Base-by-base conservation (phyloP, 2,888 invertebrate genomes). In the Cynaeus angustus region DNA sequence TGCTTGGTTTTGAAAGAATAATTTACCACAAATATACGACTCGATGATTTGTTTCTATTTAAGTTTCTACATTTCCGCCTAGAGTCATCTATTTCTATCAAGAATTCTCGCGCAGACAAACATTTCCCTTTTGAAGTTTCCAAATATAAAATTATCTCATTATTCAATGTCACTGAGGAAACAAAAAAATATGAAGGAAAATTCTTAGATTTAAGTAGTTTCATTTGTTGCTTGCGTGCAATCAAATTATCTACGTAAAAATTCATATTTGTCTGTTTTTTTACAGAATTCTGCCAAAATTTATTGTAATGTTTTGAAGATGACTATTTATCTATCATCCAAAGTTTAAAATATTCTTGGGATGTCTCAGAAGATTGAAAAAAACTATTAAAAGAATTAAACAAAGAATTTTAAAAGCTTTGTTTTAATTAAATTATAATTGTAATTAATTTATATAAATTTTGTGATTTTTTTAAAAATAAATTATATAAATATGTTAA, bases 121-220 rank as follows among this genome's bases (percentile, higher is more conserved):
- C 48, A 56, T 28, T 66, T 66, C 56, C 56, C 56, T 56, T 66
- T 66, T 66, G 66, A 66, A 37, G 56, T 56, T 33, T 55, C 66
- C 48, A 66, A 56, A 56, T 37, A 53, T 66, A 66, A 66, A 55
- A 48, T 56, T 38, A 46, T 16, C 52, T 38, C 38, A 66, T 56
- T 30, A 56, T 46, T 66, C 66, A 66, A 28, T 48, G 66, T 66
- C 66, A 13, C 1, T 7, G 33, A n/a, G 6, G n/a, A n/a, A 33
- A 33, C 10, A 3, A 48, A 46, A 38, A 48, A 48, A 37, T 10
- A 45, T n/a, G 26, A 28, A 26, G 21, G 2, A 16, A 37, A 55
- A 55, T 9, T 16, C 3, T 10, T n/a, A 55, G 58, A 43, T 43
- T 58, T 58, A 58, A 58, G 41, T 58, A 58, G 41, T 16, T 38